Conservation (phyloP, 2,797 vertebrate genomes). For the Siniperca scherzeri region DNA sequence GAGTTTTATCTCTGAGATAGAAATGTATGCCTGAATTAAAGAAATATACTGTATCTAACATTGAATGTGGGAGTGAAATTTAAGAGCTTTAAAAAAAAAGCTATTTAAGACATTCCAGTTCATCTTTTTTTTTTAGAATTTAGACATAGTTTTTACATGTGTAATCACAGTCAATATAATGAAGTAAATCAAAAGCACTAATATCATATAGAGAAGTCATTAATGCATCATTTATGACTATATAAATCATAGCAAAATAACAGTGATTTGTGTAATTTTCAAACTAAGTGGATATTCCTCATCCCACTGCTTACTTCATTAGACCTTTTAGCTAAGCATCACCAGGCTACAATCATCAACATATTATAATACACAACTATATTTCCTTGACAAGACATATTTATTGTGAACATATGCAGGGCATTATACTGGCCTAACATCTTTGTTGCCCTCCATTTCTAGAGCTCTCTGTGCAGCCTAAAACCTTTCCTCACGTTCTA, state of each 20-base stretch:
- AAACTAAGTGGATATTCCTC: conserved; percentile 30
- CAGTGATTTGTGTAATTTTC: conserved; percentile 41
- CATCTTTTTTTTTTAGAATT: conserved; percentile 22
- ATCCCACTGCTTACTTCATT: conserved; percentile 26
- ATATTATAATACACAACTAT: background rate
- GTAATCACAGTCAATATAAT: conserved; percentile 30
- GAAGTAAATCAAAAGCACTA: conserved; percentile 39
- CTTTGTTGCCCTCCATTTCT: background rate
- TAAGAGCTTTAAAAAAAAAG: conserved; percentile 27
- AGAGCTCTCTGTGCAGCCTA: background rate
- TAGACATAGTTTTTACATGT: conserved; percentile 33
- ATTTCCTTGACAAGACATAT: background rate
- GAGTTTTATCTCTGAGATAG: conserved; percentile 55
- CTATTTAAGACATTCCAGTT: conserved; percentile 19
- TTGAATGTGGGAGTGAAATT: conserved; percentile 35
- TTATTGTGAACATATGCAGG: conserved; percentile 13
- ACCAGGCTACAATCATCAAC: conserved; percentile 9
- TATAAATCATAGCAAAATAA: conserved; percentile 33
- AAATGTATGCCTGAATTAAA: conserved; percentile 64
- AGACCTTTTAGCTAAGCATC: conserved; percentile 20
- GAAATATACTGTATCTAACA: conserved; percentile 41
- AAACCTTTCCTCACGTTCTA: background rate
- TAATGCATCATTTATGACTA: conserved; percentile 28
- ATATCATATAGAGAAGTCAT: conserved; percentile 31
- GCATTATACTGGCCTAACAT: background rate